Conservation (phyloP, 2,888 invertebrate genomes). For the Caenorhabditis sp. region DNA sequence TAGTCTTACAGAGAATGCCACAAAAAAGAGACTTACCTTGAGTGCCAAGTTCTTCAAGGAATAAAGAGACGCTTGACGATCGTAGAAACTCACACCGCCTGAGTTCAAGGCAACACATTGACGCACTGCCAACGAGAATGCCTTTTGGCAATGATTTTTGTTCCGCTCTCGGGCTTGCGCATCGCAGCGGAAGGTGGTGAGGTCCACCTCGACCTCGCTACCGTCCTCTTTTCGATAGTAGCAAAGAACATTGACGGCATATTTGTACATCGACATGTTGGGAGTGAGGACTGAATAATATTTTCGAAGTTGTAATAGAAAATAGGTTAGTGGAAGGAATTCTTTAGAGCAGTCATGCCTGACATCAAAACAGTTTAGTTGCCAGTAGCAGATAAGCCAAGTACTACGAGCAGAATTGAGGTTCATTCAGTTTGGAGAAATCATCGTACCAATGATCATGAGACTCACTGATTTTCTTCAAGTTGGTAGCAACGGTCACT, state of each 20-base stretch:
- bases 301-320: background rate
- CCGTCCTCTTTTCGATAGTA: background rate
- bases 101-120: background rate
- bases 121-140: background rate
- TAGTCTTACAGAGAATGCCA: background rate
- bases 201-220: background rate
- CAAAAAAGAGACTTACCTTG: background rate
- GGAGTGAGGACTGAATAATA: background rate
- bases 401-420: too few relatives aligned
- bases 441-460: background rate
- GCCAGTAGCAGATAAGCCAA: too few relatives aligned
- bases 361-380: too few relatives aligned
- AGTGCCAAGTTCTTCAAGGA: background rate
- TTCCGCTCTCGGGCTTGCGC: background rate
- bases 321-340: too few relatives aligned
- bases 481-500: background rate
- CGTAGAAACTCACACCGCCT: background rate
- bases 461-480: background rate
- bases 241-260: background rate
- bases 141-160: background rate
- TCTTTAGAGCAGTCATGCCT: too few relatives aligned
- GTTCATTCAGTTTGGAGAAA: too few relatives aligned
- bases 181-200: background rate
- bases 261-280: constrained; percentile 31
- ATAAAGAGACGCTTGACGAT: background rate